Conservation (phyloP, 2,113 vertebrate species). For the Epinephelus cyanopodus region DNA sequence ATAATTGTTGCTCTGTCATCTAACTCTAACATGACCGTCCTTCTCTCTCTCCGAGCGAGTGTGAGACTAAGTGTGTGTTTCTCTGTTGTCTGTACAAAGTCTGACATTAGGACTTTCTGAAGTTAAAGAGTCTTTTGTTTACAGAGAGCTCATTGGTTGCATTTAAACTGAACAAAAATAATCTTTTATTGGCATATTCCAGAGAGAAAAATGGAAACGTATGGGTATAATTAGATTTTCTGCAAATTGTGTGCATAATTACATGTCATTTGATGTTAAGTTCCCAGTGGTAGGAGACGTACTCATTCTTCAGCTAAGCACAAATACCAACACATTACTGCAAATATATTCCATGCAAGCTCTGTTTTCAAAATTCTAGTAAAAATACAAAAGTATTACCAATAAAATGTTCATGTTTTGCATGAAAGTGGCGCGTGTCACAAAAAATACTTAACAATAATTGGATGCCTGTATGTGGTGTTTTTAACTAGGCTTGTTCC, state of each 20-base stretch:
- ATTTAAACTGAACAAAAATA: not conserved
- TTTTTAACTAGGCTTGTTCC: too few relatives aligned
- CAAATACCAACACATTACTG: not conserved
- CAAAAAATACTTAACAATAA: too few relatives aligned
- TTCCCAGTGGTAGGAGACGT: not conserved
- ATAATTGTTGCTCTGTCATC: slow-evolving; percentile 70
- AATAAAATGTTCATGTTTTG: not conserved
- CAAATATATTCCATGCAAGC: not conserved
- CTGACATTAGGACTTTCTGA: not conserved
- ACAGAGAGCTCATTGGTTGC: not conserved
- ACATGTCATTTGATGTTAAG: too few relatives aligned
- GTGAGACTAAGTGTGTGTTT: slow-evolving; percentile 4
- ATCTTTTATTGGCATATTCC: not conserved
- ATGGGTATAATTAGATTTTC: not conserved
- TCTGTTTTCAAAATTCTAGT: too few relatives aligned
- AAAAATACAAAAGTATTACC: not conserved
- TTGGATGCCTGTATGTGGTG: too few relatives aligned
- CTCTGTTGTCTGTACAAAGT: not conserved
- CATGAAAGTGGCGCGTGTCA: not conserved
- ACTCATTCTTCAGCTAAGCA: not conserved
- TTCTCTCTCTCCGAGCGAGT: not conserved
- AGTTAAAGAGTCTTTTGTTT: not conserved
- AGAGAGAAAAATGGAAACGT: not conserved
- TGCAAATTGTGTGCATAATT: not conserved
- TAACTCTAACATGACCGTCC: slow-evolving; percentile 20